These are phyloP conservation scores for Eubasilissa regina DNA, from an alignment of 1,140 invertebrate genomes.

Conservation along the genomic window DNA sequence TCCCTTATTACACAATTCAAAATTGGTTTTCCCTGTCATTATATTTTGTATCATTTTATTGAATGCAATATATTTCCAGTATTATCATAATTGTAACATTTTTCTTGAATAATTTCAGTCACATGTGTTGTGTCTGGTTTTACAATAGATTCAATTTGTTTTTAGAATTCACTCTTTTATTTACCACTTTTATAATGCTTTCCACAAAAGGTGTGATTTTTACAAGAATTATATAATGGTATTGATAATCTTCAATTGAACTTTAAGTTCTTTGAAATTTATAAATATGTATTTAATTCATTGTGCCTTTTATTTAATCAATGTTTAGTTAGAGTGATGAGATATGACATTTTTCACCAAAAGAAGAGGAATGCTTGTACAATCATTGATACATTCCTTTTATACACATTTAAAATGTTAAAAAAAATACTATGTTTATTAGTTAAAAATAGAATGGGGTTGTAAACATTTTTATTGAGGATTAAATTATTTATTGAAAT, in stretches of 20 bases:
- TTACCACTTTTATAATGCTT: background rate
- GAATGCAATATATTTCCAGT: too few relatives aligned
- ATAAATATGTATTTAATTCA: conserved; percentile 27
- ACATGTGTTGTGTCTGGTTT: too few relatives aligned
- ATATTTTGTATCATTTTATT: too few relatives aligned
- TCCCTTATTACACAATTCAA: too few relatives aligned
- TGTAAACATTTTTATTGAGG: conserved; percentile 19
- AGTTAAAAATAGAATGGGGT: conserved; percentile 24
- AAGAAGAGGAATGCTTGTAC: conserved; percentile 20
- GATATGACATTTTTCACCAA: conserved; percentile 8
- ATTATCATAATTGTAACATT: too few relatives aligned
- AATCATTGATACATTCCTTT: conserved; percentile 27
- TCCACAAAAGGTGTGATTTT: conserved; percentile 3
- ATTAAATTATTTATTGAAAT: conserved; percentile 42
- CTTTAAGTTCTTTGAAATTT: conserved; percentile 18
- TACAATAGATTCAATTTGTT: too few relatives aligned
- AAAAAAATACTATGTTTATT: conserved; percentile 24
- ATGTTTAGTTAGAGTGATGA: conserved; percentile 3
- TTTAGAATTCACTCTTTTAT: too few relatives aligned
- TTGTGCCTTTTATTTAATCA: conserved; percentile 41
- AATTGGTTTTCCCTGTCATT: too few relatives aligned
- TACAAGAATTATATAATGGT: background rate
- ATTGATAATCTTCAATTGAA: conserved; percentile 13
- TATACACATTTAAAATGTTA: conserved; percentile 23
- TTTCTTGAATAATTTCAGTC: too few relatives aligned